These are phyloP conservation scores for Myripristis murdjan DNA, from an alignment of 2,797 vertebrate genomes.

Conservation along the genomic window DNA sequence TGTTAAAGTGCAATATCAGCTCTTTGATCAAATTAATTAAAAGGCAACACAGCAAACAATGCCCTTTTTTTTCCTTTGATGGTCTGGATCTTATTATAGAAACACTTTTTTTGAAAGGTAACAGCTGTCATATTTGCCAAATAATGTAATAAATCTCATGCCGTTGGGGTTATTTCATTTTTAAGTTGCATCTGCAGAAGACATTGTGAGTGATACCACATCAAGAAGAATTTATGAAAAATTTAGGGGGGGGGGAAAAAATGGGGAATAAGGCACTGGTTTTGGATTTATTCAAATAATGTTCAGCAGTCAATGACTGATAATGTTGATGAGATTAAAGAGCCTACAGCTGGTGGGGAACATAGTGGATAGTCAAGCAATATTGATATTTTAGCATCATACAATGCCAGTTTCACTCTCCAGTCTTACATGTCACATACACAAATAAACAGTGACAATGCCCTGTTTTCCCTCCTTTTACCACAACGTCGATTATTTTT, in stretches of 20 bases:
- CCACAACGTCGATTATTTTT: too few relatives aligned
- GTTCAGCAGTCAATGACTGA: slow-evolving; percentile 72
- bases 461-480: too few relatives aligned
- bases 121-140: slow-evolving; percentile 20
- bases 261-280: slow-evolving; percentile 37
- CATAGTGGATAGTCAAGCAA: background rate
- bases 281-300: slow-evolving; percentile 36
- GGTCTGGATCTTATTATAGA: slow-evolving; percentile 13
- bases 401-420: too few relatives aligned
- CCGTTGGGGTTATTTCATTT: slow-evolving; percentile 21
- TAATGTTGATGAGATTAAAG: slow-evolving; percentile 70
- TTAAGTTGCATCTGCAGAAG: slow-evolving; percentile 34
- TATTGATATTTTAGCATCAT: background rate
- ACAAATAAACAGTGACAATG: too few relatives aligned
- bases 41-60: slow-evolving; percentile 23
- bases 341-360: background rate
- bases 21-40: slow-evolving; percentile 17
- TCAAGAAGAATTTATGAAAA: slow-evolving; percentile 40
- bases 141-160: slow-evolving; percentile 27
- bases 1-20: slow-evolving; percentile 2
- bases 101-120: background rate
- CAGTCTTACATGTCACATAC: too few relatives aligned
- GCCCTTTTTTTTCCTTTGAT: slow-evolving; percentile 20
- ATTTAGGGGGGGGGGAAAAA: too few relatives aligned
- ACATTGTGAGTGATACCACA: slow-evolving; percentile 31